Evolutionary conservation across 2,797 vertebrate genomes (phyloP).

Genomic region (Macroramphosus scolopax): DNA sequence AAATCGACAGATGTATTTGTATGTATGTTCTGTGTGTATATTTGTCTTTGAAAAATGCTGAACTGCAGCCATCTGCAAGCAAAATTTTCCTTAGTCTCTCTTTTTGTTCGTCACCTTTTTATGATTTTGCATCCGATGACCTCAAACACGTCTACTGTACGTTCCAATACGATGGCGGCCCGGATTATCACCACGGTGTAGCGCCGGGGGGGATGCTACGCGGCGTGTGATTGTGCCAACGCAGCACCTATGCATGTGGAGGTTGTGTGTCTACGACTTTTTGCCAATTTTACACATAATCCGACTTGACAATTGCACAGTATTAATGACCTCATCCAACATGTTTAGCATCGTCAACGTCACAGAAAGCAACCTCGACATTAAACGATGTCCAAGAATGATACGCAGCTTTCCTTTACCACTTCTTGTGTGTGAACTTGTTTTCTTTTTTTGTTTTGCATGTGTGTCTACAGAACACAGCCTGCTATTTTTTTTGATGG

Average conservation of each 20-base stretch:
- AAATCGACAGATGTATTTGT: conserved; percentile 79
- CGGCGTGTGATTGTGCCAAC: conserved; percentile 31
- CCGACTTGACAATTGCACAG: conserved; percentile 74
- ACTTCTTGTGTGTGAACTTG: conserved; percentile 39
- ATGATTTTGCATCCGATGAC: conserved; percentile 55
- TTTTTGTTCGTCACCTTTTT: conserved; percentile 28
- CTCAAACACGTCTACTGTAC: conserved; percentile 46
- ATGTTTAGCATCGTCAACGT: conserved; percentile 69
- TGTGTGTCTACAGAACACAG: conserved; percentile 3
- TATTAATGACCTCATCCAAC: conserved; percentile 78
- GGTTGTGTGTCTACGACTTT: conserved; percentile 31
- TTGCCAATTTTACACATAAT: conserved; percentile 62
- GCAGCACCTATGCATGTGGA: conserved; percentile 47
- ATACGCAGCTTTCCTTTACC: conserved; percentile 49
- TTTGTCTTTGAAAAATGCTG: conserved; percentile 65
- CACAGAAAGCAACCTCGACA: conserved; percentile 71
- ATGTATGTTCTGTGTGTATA: conserved; percentile 73
- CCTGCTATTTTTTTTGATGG: conserved; percentile 13
- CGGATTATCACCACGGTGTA: no score
- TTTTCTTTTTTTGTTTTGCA: background rate
- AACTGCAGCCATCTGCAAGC: conserved; percentile 62
- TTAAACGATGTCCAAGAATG: conserved; percentile 67
- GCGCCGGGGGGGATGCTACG: no score
- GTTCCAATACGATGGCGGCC: conserved; percentile 34
- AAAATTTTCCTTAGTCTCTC: conserved; percentile 46